Evolutionary conservation across 2,797 vertebrate species (phyloP).

Genomic region (Anas bahamensis): DNA sequence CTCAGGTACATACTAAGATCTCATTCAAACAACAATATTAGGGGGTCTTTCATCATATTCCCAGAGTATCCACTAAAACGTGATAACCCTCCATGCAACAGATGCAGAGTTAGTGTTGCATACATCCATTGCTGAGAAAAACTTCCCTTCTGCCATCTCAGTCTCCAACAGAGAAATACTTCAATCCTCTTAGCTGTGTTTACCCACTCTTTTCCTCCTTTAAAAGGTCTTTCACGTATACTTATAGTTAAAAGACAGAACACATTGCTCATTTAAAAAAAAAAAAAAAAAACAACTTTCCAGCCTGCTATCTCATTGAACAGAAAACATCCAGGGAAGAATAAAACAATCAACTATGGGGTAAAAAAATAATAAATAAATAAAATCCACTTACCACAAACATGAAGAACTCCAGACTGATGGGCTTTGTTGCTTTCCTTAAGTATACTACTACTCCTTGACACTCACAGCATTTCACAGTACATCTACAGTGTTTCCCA

Average conservation of each 20-base stretch:
- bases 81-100: not conserved
- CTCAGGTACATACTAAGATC: fast-evolving
- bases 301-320: not conserved
- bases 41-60: fast-evolving
- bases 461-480: not conserved
- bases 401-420: not conserved
- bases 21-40: not conserved
- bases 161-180: not conserved
- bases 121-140: not conserved
- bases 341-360: fast-evolving
- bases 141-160: not conserved
- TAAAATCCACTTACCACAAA: not conserved
- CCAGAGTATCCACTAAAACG: not conserved
- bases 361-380: not conserved
- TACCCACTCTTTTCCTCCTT: not conserved
- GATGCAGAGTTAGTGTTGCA: not conserved
- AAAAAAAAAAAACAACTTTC: not conserved
- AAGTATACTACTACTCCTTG: not conserved
- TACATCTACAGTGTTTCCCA: not conserved
- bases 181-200: not conserved
- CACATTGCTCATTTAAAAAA: not conserved
- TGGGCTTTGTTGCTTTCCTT: not conserved
- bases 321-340: not conserved
- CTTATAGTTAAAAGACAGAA: not conserved
- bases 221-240: not conserved